A percentile compares a stretch with the other conserved stretches of the same genome.
Evolutionary conservation across 2,888 invertebrate genomes (phyloP).

Genomic region (Hypercompe scribonia): DNA sequence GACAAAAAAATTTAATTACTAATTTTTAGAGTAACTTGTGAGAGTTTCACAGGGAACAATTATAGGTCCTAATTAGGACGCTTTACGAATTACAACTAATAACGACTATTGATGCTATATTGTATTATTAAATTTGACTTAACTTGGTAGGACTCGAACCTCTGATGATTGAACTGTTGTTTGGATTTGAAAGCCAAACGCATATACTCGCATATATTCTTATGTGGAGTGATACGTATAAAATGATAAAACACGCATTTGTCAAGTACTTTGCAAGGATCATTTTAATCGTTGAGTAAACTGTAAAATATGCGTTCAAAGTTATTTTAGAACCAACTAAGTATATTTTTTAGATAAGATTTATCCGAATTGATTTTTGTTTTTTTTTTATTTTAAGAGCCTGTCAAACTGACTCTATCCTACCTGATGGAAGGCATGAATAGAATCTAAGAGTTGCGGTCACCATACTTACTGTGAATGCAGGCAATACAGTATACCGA

Average conservation of each 20-base stretch:
- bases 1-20: neutral
- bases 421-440: too few species aligned
- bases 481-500: too few species aligned
- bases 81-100: neutral
- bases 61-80: neutral
- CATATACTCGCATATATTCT: neutral
- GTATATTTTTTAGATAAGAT: neutral
- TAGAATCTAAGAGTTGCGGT: too few species aligned
- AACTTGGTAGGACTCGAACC: neutral
- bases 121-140: neutral
- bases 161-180: neutral
- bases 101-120: neutral
- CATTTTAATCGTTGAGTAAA: neutral
- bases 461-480: too few species aligned
- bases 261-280: too few species aligned
- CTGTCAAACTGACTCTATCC: too few species aligned
- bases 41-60: constrained; percentile 1
- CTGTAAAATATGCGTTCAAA: neutral
- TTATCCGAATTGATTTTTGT: neutral
- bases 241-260: too few species aligned
- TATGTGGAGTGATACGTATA: neutral
- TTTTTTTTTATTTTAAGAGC: too few species aligned
- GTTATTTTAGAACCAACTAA: neutral
- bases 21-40: neutral
- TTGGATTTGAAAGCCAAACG: neutral